Evolutionary conservation across 2,797 vertebrate genomes (phyloP).

Genomic region (Oreochromis grahami): DNA sequence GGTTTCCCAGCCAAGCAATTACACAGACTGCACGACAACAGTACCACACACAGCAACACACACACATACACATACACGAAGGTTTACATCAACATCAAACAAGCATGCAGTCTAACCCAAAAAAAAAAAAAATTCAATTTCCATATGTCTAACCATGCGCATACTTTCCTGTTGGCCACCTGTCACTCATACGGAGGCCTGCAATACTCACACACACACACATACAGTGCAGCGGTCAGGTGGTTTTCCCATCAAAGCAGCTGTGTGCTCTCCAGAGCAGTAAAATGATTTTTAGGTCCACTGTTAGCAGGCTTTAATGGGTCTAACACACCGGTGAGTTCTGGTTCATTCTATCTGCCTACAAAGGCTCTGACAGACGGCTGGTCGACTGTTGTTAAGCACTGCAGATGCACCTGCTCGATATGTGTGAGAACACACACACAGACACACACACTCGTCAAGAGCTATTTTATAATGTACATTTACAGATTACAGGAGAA

Average conservation of each 20-base stretch:
- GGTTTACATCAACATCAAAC: not conserved
- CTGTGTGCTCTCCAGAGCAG: slow-evolving; percentile 47
- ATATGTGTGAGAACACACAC: slow-evolving; percentile 5
- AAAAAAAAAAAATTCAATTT: not conserved
- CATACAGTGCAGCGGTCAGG: slow-evolving; percentile 29
- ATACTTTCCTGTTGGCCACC: slow-evolving; percentile 39
- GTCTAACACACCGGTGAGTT: slow-evolving; percentile 52
- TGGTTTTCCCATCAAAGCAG: slow-evolving; percentile 56
- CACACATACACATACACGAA: not conserved
- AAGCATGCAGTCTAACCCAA: not conserved
- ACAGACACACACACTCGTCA: not conserved
- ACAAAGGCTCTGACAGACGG: slow-evolving; percentile 40
- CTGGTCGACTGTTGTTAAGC: slow-evolving; percentile 29
- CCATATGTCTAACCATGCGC: not conserved
- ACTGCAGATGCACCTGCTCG: slow-evolving; percentile 46
- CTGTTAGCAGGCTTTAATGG: slow-evolving; percentile 54
- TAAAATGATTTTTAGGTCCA: slow-evolving; percentile 52
- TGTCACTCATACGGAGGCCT: slow-evolving; percentile 33
- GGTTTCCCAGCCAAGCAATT: slow-evolving; percentile 56
- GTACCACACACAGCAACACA: not conserved
- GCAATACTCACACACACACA: not conserved
- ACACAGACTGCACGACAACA: slow-evolving; percentile 29
- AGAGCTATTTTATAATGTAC: not conserved
- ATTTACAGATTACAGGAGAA: not conserved
- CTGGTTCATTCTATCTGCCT: slow-evolving; percentile 52